phyloP scores from a whole-genome alignment of 2,888 invertebrate species.

The Pristionchus mayeri region DNA sequence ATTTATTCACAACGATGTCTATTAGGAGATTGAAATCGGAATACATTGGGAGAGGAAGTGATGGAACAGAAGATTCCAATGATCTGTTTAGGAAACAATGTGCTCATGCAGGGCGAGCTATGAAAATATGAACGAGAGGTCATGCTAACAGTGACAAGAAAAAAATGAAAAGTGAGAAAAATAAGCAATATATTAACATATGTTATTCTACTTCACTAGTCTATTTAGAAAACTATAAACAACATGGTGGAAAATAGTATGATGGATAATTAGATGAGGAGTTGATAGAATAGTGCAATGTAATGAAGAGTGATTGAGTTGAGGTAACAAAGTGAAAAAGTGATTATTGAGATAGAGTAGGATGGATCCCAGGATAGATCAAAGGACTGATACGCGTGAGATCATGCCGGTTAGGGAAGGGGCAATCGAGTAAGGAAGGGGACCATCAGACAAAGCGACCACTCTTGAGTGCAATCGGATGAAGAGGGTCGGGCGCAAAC shows the following conservation, averaged over 20 bases:
- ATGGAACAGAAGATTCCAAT: background rate
- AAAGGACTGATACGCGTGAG: slow-evolving; percentile 22
- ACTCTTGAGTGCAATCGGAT: slow-evolving; percentile 3
- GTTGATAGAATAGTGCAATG: slow-evolving; percentile 27
- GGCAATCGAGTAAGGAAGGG: background rate
- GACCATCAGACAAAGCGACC: slow-evolving; percentile 21
- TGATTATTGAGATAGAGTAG: background rate
- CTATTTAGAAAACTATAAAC: slow-evolving; percentile 38
- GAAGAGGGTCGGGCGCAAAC: background rate
- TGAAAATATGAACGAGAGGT: background rate
- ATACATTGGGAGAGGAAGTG: background rate
- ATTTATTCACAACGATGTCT: slow-evolving; percentile 40
- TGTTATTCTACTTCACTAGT: slow-evolving; percentile 31
- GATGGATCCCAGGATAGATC: background rate
- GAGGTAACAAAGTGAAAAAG: slow-evolving; percentile 23
- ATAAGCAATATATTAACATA: slow-evolving; percentile 13
- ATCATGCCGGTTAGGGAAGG: slow-evolving; percentile 40
- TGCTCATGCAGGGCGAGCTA: background rate
- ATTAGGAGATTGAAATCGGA: background rate
- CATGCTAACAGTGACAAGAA: background rate
- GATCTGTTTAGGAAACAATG: background rate
- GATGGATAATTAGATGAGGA: background rate
- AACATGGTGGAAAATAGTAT: background rate
- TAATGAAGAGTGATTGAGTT: background rate
- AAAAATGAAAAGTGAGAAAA: background rate